Base-by-base conservation (phyloP, 2,888 invertebrate species). In the Chrysolina americana region DNA sequence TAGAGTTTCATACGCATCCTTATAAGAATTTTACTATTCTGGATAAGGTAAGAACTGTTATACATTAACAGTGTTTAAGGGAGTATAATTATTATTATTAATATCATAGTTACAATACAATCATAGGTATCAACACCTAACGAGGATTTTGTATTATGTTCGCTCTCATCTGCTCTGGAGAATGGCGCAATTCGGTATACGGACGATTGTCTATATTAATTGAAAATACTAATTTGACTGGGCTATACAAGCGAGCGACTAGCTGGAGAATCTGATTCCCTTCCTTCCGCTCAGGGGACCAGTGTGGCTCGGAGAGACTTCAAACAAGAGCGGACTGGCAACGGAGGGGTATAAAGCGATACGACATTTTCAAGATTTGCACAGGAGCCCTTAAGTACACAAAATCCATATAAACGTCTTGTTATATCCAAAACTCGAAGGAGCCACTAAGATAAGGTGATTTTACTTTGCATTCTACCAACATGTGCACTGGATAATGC, bases 351-450 rank as follows among this genome's bases (percentile, higher is more conserved):
- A 82, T 84, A 84, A 83, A 83, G 83, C 84, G 83, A 85, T 85
- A 84, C 84, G 84, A 84, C 85, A 85, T 86, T 85, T 84, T 84
- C 85, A 81, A 85, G 85, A 85, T 86, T 86, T 85, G 83, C 83
- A 79, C 83, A 80, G 83, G 80, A 86, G 85, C 86, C 83, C 84
- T 85, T 86, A 84, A 86, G 85, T 85, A 86, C 82, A 85, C 84
- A 83, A 83, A 84, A 86, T 86, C 84, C 85, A 83, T 82, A 85
- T 85, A 84, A 86, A 85, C 82, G 84, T 84, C 84, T 84, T 82
- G 84, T 80, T 81, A 82, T 76, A 79, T 82, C 77, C 77, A 76
- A 76, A 78, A 78, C 81, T 78, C 77, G 76, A 76, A 78, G 79
- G 74, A 80, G 79, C 73, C 78, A 71, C 75, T 76, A 71, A 76